Percentiles rank a stretch among this genome's conserved stretches.
Evolutionary conservation across 23 tunicate species (phyloP).

Genomic region (Ascidia mentula): DNA sequence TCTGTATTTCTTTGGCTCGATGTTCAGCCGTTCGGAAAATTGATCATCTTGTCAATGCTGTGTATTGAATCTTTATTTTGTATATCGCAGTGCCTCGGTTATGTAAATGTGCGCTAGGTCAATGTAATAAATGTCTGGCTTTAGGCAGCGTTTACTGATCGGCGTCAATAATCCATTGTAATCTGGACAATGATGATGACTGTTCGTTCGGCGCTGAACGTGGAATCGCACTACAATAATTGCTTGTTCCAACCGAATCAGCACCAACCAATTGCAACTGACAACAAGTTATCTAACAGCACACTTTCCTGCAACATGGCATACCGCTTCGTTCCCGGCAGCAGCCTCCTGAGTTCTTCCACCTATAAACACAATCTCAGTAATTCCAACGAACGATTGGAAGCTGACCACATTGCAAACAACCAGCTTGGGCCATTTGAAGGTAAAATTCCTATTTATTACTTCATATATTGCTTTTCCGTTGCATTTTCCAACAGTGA

Average conservation of each 20-base stretch:
- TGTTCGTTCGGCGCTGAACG: conserved; percentile 6
- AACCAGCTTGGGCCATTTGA: not conserved
- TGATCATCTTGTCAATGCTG: not conserved
- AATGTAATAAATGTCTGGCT: conserved; percentile 7
- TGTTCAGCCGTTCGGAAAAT: not conserved
- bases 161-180: not conserved
- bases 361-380: not conserved
- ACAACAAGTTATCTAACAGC: not conserved
- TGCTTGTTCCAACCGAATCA: not conserved
- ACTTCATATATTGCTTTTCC: too few relatives aligned
- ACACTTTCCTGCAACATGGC: not conserved
- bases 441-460: not conserved
- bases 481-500: too few relatives aligned
- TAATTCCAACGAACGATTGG: not conserved
- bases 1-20: not conserved
- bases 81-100: not conserved
- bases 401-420: not conserved
- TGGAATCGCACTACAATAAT: not conserved
- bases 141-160: not conserved
- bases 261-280: not conserved
- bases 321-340: not conserved
- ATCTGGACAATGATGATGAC: conserved; percentile 8
- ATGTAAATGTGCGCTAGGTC: not conserved
- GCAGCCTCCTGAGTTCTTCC: not conserved
- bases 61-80: not conserved